Base-by-base conservation (phyloP, 2,888 invertebrate species). In the Tridacna crocea region DNA sequence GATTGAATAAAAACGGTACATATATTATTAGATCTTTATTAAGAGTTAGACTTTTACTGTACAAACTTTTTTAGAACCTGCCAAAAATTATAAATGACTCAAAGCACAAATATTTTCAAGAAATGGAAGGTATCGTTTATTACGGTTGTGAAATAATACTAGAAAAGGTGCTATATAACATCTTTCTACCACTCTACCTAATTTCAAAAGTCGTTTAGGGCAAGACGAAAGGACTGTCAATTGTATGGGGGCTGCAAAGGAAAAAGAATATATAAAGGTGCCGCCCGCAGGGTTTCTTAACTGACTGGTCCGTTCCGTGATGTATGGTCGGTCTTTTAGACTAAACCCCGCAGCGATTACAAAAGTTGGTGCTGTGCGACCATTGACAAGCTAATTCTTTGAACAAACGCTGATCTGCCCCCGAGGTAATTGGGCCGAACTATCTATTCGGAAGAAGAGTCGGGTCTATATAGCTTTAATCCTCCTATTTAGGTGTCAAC, bases 261-360 rank as follows among this genome's bases (percentile, higher is more conserved):
- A 36, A 36, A 36, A 36, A 36, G 8, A 36, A 36, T 4, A 36
- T 8, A 36, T 36, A 36, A 36, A 36, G 36, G 8, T 36, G 36
- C 36, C 36, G 36, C 36, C 36, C 2, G 36, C 36, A 36, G 36
- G 36, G 36, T 2, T 36, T 36, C 36, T 36, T 36, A 65, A 27
- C 65, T 36, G 65, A 65, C 36, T 36, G 27, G 65, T 65, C 26
- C 65, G 27, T 65, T 65, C 27, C 65, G 65, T 65, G 65, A 65
- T 65, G 27, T 65, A 65, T 26, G 65, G 65, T 13, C 65, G 26
- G 65, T 26, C 26, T 65, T 26, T 65, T 65, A 65, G 65, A 65
- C 65, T 65, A 65, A 19, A 36, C 27, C 65, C 65, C 65, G 65
- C 26, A 13, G 65, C 65, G 65, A 65, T 26, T 27, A 65, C 65